Evolutionary conservation across 2,113 vertebrate species (phyloP).

Genomic region (Plectropomus leopardus): DNA sequence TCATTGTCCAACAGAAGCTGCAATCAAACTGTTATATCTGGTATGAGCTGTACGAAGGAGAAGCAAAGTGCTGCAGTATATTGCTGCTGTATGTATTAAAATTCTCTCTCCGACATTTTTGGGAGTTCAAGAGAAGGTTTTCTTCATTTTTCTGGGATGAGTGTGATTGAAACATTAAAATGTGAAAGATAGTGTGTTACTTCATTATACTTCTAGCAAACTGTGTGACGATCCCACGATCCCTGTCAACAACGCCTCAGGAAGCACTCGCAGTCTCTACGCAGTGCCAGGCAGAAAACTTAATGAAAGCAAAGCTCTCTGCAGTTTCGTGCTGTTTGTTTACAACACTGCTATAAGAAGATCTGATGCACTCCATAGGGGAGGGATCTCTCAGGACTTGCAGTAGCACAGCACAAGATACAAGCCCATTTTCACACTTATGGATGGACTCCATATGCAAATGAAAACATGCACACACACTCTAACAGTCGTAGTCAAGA

Average conservation of each 20-base stretch:
- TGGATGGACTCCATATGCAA: not conserved
- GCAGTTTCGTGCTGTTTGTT: slow-evolving; percentile 19
- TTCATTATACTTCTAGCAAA: not conserved
- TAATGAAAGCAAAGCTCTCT: slow-evolving; percentile 26
- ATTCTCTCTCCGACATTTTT: not conserved
- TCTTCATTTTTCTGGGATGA: not conserved
- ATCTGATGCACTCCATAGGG: slow-evolving; percentile 1
- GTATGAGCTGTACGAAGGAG: not conserved
- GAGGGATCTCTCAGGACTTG: not conserved
- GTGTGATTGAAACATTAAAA: not conserved
- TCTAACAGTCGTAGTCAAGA: not conserved
- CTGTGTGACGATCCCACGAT: not conserved
- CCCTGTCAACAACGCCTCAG: not conserved
- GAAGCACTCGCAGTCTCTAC: not conserved
- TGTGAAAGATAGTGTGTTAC: not conserved
- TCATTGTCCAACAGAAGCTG: not conserved
- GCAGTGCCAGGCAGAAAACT: not conserved
- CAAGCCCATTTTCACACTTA: not conserved
- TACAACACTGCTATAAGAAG: slow-evolving; percentile 22
- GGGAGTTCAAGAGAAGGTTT: not conserved
- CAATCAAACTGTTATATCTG: not conserved
- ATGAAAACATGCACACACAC: not conserved
- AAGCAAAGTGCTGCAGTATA: not conserved
- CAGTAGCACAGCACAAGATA: not conserved
- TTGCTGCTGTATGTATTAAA: not conserved